phyloP scores from a whole-genome alignment of 2,888 invertebrate genomes.

The Cheilosia grossa region DNA sequence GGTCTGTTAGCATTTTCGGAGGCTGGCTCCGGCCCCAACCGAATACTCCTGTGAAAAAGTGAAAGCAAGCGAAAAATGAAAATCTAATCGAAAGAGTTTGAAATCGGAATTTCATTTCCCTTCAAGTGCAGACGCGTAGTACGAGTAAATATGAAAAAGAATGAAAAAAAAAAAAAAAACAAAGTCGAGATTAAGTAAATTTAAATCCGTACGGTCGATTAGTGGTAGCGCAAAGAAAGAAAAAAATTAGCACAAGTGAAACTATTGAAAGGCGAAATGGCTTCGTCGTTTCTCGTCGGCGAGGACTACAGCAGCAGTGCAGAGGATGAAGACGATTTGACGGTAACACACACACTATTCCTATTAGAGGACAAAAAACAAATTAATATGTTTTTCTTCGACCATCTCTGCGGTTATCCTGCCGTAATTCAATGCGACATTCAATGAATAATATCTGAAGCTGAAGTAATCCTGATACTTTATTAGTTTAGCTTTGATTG shows the following conservation, averaged over 20 bases:
- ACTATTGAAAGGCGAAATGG: slow-evolving; percentile 54
- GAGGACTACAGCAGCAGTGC: slow-evolving; percentile 71
- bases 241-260: slow-evolving; percentile 55
- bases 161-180: background rate
- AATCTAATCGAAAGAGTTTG: slow-evolving; percentile 4
- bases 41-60: slow-evolving; percentile 20
- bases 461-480: slow-evolving; percentile 4
- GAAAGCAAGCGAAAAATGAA: slow-evolving; percentile 22
- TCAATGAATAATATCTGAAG: slow-evolving; percentile 51
- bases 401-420: background rate
- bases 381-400: background rate
- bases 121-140: background rate
- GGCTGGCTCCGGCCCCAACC: slow-evolving; percentile 41
- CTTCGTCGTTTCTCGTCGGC: slow-evolving; percentile 65
- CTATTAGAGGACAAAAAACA: slow-evolving; percentile 1
- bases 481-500: background rate
- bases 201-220: slow-evolving; percentile 4
- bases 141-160: too few species aligned
- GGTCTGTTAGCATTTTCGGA: slow-evolving; percentile 62
- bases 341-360: slow-evolving; percentile 38
- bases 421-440: slow-evolving; percentile 37
- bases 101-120: background rate
- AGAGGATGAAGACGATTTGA: slow-evolving; percentile 71
- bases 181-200: slow-evolving; percentile 34
- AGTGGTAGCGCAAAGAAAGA: slow-evolving; percentile 27